Evolutionary conservation across 2,113 vertebrate genomes (phyloP).

Genomic region (Hyaena hyaena): DNA sequence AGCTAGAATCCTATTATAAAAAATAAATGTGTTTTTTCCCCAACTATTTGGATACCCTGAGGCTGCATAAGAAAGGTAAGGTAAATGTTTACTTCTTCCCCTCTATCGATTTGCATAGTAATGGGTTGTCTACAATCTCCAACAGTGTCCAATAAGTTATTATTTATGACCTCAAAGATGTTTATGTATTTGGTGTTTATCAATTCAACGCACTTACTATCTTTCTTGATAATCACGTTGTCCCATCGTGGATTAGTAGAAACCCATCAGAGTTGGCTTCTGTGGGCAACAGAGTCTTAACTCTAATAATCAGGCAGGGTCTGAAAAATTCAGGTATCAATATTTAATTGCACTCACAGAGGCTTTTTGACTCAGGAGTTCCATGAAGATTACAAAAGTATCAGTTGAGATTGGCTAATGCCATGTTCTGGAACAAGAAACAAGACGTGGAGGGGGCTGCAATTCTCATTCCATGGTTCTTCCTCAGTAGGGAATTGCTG

Average conservation of each 20-base stretch:
- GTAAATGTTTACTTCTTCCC: background rate
- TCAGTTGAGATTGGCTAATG: background rate
- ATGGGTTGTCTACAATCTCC: background rate
- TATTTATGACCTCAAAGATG: background rate
- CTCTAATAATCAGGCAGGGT: background rate
- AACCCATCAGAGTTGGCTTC: background rate
- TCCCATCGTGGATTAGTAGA: background rate
- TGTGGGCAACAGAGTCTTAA: background rate
- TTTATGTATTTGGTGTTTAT: background rate
- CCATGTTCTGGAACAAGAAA: background rate
- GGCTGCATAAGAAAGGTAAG: background rate
- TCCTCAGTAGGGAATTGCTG: background rate
- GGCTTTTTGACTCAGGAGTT: background rate
- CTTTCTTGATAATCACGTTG: background rate
- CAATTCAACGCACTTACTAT: background rate
- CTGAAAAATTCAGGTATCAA: slow-evolving; percentile 9
- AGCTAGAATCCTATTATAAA: background rate
- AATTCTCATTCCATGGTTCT: background rate
- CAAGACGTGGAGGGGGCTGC: background rate
- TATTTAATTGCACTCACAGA: background rate
- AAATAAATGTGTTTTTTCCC: background rate
- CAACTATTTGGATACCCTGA: background rate
- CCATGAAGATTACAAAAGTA: background rate
- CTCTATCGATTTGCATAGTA: background rate
- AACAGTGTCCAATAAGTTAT: background rate